Evolutionary conservation across 2,797 vertebrate genomes (phyloP).

Genomic region (Phalloptychus januarius): DNA sequence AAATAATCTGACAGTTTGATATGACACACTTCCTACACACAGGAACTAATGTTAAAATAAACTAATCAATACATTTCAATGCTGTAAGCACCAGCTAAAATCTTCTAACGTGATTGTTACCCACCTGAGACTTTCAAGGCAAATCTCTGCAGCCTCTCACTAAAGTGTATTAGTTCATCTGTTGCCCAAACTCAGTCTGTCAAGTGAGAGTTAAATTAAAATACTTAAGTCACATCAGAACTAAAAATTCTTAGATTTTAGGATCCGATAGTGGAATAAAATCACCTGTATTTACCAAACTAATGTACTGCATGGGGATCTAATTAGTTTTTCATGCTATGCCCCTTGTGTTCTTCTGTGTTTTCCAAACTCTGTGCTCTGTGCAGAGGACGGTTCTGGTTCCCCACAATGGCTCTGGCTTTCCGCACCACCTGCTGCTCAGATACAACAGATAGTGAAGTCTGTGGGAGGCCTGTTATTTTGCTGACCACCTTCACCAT

Average conservation of each 20-base stretch:
- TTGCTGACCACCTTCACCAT: neutral
- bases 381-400: neutral
- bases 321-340: neutral
- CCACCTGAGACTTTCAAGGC: neutral
- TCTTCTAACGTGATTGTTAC: neutral
- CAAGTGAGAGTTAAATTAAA: neutral
- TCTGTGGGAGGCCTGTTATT: conserved; percentile 9
- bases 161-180: neutral
- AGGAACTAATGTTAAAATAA: neutral
- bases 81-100: neutral
- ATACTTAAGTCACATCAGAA: neutral
- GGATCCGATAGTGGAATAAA: neutral
- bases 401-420: neutral
- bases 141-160: neutral
- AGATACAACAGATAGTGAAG: neutral
- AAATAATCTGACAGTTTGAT: neutral
- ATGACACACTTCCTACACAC: neutral
- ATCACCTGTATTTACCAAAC: neutral
- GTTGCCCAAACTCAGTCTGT: neutral
- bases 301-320: neutral
- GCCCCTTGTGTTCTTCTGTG: neutral
- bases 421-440: conserved; percentile 3
- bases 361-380: neutral
- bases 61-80: neutral
- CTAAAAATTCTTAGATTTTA: neutral